Evolutionary conservation across 2,888 invertebrate species (phyloP).

Genomic region (Spialia ferax): DNA sequence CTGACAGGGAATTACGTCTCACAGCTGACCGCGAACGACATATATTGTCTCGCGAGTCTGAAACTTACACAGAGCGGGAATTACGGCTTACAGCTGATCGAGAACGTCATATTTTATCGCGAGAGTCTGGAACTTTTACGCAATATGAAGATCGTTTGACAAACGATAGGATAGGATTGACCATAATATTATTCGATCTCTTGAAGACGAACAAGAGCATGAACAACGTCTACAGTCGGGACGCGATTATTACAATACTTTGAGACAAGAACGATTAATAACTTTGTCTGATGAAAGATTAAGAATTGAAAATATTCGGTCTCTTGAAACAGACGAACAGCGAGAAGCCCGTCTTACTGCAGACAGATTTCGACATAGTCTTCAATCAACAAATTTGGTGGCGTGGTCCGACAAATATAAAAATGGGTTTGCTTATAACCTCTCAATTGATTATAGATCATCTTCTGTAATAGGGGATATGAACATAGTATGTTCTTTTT

Average conservation of each 20-base stretch:
- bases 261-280: constrained; percentile 34
- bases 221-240: constrained; percentile 22
- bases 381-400: constrained; percentile 7
- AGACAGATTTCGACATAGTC: constrained; percentile 16
- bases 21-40: too few species aligned
- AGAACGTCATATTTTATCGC: too few species aligned
- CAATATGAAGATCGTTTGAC: too few species aligned
- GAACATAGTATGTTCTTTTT: constrained; percentile 8
- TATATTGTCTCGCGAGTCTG: too few species aligned
- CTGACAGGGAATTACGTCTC: too few species aligned
- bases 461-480: constrained; percentile 1
- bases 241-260: constrained; percentile 23
- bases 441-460: constrained; percentile 12
- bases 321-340: constrained; percentile 37
- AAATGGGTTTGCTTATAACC: constrained; percentile 25
- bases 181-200: neutral
- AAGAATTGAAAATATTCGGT: constrained; percentile 39
- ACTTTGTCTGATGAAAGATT: constrained; percentile 28
- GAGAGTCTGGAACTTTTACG: too few species aligned
- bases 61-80: too few species aligned
- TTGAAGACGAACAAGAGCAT: too few species aligned
- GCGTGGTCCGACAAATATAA: constrained; percentile 28
- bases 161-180: too few species aligned
- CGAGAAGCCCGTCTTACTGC: constrained; percentile 22
- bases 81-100: too few species aligned